Base-by-base conservation (phyloP, 2,113 vertebrate genomes). In the Osmerus eperlanus region DNA sequence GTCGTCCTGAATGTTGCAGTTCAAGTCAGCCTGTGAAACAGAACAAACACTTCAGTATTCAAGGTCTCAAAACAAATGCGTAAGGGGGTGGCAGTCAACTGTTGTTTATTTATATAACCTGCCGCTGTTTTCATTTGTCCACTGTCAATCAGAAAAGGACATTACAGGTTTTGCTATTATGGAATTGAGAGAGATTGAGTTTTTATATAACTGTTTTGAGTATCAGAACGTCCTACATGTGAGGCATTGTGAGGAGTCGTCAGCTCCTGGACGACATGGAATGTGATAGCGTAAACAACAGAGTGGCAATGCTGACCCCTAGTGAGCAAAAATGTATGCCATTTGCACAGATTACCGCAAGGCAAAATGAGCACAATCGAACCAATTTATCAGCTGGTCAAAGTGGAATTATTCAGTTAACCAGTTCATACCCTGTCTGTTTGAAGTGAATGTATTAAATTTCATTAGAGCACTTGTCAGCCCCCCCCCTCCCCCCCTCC, bases 1-100 rank as follows among this genome's bases (percentile, higher is more conserved):
- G 14, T 99, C 97, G 12, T 99, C 97, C 78, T 96, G 96, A 80
- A 99, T 95, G 90, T 95, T 99, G 91, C 96, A 98, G 88, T 99
- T 99, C 87, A 99, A 90, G 82, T 99, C 97, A 7, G 97, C 97
- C 97, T 99, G 89, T 69, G 65, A 82, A 41, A 52, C 71, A 73
- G 18, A 53, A 28, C 32, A 56, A 61, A 61, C 2, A 53, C 3
- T 25, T 19, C 13, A 3, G n/a, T 8, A 47, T 7, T 47, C 41
- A 47, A 47, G 41, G 41, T 11, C 9, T 47, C 9, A 47, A 47
- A 47, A 2, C 2, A 47, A 47, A 11, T 11, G 41, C 41, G 8
- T 12, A 47, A 47, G 41, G 9, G 9, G 41, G 9, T 47, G 41
- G 41, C 41, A 47, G 41, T 11, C 41, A 47, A 9, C 41, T 3